Percentiles rank a stretch among this genome's conserved stretches.
Conservation (phyloP, 2,888 invertebrate species). For the Hoplodrina blanda region DNA sequence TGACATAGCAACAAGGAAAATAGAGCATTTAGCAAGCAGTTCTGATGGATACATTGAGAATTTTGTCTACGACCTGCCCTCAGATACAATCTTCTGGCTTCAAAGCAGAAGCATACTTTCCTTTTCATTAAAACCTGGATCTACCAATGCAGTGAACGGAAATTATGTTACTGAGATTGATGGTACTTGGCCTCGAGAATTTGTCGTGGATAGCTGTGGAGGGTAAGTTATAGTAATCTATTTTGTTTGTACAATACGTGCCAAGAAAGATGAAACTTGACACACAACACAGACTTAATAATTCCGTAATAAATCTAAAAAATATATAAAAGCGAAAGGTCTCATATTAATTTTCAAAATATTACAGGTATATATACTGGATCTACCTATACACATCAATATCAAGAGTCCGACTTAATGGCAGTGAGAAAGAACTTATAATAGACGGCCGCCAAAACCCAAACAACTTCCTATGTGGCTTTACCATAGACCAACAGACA, state of each 20-base stretch:
- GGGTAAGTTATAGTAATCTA: neutral
- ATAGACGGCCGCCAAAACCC: neutral
- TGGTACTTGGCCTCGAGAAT: no score
- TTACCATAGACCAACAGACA: slow-evolving; percentile 93
- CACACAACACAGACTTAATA: no score
- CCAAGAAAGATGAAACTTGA: no score
- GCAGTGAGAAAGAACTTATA: neutral
- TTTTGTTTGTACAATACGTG: no score
- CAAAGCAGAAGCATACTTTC: neutral
- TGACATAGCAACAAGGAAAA: neutral
- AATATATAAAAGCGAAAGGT: no score
- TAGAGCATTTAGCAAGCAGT: neutral
- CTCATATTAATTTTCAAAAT: no score
- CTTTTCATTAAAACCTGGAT: slow-evolving; percentile 6
- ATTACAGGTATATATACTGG: neutral
- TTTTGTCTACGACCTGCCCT: neutral
- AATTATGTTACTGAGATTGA: neutral
- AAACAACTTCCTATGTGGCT: slow-evolving; percentile 69
- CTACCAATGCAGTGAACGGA: neutral
- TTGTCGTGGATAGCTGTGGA: neutral
- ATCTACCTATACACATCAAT: neutral
- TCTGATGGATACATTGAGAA: neutral
- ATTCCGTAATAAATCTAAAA: no score
- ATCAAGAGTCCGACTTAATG: neutral
- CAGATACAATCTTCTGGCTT: neutral